Percentiles rank a stretch among this genome's conserved stretches.
These are phyloP conservation scores for Donacobius atricapilla DNA, from an alignment of 2,113 vertebrate genomes.

Conservation along the genomic window DNA sequence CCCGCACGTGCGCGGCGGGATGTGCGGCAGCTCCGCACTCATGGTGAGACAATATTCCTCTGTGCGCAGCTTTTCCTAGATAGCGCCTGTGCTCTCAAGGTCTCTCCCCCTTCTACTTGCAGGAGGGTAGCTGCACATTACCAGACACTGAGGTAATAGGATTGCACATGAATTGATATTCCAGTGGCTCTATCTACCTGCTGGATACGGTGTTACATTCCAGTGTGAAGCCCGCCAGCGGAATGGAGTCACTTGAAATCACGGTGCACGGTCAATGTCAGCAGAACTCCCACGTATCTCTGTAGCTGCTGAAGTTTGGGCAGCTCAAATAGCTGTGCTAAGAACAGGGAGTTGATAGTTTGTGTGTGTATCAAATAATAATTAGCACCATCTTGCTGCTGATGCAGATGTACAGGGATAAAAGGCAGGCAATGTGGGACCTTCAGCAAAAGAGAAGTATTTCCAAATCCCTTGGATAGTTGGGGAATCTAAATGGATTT, in stretches of 20 bases:
- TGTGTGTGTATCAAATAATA: not conserved
- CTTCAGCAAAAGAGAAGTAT: not conserved
- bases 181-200: slow-evolving; percentile 51
- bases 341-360: not conserved
- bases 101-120: not conserved
- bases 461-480: not conserved
- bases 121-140: slow-evolving; percentile 21
- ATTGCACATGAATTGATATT: slow-evolving; percentile 40
- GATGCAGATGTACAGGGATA: not conserved
- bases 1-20: rapidly evolving
- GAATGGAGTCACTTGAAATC: not conserved
- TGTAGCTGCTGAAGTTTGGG: not conserved
- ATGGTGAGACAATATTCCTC: not conserved
- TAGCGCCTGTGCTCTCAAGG: not conserved
- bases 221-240: not conserved
- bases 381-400: not conserved
- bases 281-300: not conserved
- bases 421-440: not conserved
- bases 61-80: not conserved
- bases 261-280: not conserved
- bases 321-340: not conserved
- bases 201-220: not conserved
- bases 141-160: slow-evolving; percentile 68
- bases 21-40: not conserved
- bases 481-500: not conserved